These are phyloP conservation scores for Chionodraco myersi DNA, from an alignment of 2,113 vertebrate species.

Conservation along the genomic window DNA sequence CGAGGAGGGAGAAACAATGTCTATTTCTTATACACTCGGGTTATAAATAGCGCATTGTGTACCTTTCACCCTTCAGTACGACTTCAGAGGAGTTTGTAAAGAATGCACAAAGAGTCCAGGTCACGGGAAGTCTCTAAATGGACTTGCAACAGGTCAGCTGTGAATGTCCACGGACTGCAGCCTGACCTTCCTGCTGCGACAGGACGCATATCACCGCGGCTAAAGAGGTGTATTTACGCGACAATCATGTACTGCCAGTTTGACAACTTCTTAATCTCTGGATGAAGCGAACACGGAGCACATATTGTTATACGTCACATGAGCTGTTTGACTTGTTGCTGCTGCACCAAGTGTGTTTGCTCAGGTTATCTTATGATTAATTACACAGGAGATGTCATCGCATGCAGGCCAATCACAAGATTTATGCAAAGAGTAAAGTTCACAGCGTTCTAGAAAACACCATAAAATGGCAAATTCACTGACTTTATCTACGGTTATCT, in stretches of 20 bases:
- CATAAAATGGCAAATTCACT: neutral
- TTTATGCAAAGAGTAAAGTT: constrained; percentile 5
- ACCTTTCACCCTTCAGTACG: constrained; percentile 72
- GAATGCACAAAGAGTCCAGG: constrained; percentile 57
- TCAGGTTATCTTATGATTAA: constrained; percentile 32
- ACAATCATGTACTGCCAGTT: neutral
- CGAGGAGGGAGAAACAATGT: constrained; percentile 52
- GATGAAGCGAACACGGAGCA: neutral
- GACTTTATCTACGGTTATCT: neutral
- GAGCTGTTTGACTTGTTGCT: neutral
- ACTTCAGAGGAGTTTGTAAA: constrained; percentile 42
- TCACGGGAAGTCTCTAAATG: constrained; percentile 69
- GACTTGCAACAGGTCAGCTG: constrained; percentile 33
- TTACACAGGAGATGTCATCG: neutral
- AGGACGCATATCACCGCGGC: neutral
- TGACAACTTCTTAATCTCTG: neutral
- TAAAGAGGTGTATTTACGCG: neutral
- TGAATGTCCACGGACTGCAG: constrained; percentile 27
- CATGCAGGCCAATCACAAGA: neutral
- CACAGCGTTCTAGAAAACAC: neutral
- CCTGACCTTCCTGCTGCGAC: neutral
- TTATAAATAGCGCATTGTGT: constrained; percentile 85
- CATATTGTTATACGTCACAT: neutral
- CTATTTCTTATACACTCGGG: constrained; percentile 42
- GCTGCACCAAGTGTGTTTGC: constrained; percentile 8